Evolutionary conservation across 2,888 invertebrate species (phyloP).

Genomic region (Nomada ferruginata): DNA sequence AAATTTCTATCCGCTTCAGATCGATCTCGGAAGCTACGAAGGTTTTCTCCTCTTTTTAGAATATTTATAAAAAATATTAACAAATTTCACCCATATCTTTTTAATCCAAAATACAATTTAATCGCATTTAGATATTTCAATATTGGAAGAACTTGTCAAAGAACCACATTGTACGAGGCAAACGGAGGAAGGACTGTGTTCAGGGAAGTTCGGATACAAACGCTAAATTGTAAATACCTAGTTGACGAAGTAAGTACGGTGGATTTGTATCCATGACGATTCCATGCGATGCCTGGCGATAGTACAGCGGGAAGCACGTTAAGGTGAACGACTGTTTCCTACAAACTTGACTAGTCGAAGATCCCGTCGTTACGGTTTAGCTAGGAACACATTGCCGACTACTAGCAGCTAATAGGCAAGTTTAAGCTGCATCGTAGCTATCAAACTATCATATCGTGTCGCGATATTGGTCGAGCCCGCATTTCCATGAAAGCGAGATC

Average conservation of each 20-base stretch:
- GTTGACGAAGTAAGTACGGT: conserved; percentile 39
- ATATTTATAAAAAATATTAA: not conserved
- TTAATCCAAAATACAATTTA: not conserved
- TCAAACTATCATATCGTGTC: conserved; percentile 55
- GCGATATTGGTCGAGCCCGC: conserved; percentile 41
- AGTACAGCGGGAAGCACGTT: conserved; percentile 58
- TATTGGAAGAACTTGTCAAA: not conserved
- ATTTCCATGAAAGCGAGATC: conserved; percentile 48
- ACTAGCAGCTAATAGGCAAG: conserved; percentile 71
- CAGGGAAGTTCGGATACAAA: conserved; percentile 9
- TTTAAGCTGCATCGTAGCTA: conserved; percentile 51
- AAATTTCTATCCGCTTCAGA: not conserved
- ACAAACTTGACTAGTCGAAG: conserved; percentile 54
- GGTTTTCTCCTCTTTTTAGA: not conserved
- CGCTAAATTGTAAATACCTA: not conserved
- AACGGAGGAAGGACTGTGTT: not conserved
- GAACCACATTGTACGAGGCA: not conserved
- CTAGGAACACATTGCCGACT: conserved; percentile 50
- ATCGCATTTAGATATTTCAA: not conserved
- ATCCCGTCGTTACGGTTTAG: conserved; percentile 59
- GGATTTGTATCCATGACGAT: conserved; percentile 36
- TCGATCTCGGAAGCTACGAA: not conserved
- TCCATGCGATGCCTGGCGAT: conserved; percentile 22
- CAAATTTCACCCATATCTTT: not conserved
- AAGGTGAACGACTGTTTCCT: conserved; percentile 61